Conservation (phyloP, 1,140 invertebrate genomes). For the Drosophila takahashii region DNA sequence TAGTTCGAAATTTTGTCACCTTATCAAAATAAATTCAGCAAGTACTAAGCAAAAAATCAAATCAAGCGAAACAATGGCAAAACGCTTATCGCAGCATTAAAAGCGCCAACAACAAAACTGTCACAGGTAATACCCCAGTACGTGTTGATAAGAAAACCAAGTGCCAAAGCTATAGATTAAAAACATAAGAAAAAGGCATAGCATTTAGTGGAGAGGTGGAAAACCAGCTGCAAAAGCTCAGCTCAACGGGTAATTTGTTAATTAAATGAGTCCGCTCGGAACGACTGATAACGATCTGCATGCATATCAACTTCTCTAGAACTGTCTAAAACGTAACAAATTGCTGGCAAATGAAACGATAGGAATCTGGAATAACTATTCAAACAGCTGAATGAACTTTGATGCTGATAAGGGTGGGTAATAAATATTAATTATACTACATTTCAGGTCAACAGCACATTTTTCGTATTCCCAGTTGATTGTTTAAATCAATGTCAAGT, state of each 20-base stretch:
- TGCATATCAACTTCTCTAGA: slow-evolving; percentile 45
- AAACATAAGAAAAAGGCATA: slow-evolving; percentile 6
- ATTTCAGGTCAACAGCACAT: slow-evolving; percentile 21
- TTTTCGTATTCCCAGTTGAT: slow-evolving; percentile 1
- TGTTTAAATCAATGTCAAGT: slow-evolving; percentile 14
- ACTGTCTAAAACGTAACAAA: slow-evolving; percentile 41
- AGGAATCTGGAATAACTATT: slow-evolving; percentile 37
- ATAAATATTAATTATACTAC: slow-evolving; percentile 35
- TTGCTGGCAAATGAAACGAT: slow-evolving; percentile 45
- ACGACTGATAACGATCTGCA: slow-evolving; percentile 33
- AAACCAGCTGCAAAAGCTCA: slow-evolving; percentile 1
- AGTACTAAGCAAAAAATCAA: slow-evolving; percentile 17
- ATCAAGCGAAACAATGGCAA: slow-evolving; percentile 41
- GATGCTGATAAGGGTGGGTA: slow-evolving; percentile 46
- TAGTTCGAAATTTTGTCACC: slow-evolving; percentile 20
- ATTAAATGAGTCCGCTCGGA: slow-evolving; percentile 46
- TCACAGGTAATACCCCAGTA: slow-evolving; percentile 13
- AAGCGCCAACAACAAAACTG: slow-evolving; percentile 24
- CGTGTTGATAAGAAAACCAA: slow-evolving; percentile 43
- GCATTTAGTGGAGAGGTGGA: slow-evolving; percentile 17
- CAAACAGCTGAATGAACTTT: slow-evolving; percentile 57
- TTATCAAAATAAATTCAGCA: slow-evolving; percentile 40
- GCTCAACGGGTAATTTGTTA: slow-evolving; percentile 44
- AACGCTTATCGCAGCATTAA: slow-evolving; percentile 69
- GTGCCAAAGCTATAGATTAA: slow-evolving; percentile 28